A percentile compares a stretch with the other conserved stretches of the same genome.
Evolutionary conservation across 2,797 vertebrate species (phyloP).

Genomic region (Alectoris magna): DNA sequence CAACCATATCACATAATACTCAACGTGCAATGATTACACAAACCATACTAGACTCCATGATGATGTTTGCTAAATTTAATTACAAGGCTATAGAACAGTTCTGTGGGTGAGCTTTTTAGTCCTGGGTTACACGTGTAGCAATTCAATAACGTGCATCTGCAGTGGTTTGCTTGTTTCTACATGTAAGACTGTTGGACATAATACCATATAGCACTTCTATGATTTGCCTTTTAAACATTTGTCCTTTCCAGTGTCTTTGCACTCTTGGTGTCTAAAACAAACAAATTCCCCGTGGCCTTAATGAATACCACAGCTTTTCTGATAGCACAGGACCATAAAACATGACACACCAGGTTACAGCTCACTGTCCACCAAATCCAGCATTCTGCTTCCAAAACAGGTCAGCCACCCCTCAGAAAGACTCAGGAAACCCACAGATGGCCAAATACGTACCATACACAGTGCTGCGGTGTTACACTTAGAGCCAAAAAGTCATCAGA

Average conservation of each 20-base stretch:
- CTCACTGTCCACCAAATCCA: neutral
- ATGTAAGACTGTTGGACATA: neutral
- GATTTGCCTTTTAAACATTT: neutral
- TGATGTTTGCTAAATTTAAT: neutral
- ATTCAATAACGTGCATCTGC: neutral
- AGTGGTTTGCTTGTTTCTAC: neutral
- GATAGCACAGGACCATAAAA: neutral
- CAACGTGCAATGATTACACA: neutral
- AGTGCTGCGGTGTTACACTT: neutral
- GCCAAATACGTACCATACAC: too few relatives aligned
- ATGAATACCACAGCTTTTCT: neutral
- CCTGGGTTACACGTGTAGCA: neutral
- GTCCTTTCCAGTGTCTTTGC: neutral
- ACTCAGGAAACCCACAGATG: neutral
- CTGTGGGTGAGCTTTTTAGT: neutral
- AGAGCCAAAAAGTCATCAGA: neutral
- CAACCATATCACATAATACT: neutral
- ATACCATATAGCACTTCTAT: neutral
- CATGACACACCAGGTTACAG: neutral
- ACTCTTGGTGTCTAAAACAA: neutral
- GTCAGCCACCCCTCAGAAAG: neutral
- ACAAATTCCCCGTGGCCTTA: neutral
- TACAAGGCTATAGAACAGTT: neutral
- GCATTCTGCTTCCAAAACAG: neutral
- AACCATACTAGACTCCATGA: neutral